Conservation (phyloP, 2,888 invertebrate species). For the Eristalis arbustorum region DNA sequence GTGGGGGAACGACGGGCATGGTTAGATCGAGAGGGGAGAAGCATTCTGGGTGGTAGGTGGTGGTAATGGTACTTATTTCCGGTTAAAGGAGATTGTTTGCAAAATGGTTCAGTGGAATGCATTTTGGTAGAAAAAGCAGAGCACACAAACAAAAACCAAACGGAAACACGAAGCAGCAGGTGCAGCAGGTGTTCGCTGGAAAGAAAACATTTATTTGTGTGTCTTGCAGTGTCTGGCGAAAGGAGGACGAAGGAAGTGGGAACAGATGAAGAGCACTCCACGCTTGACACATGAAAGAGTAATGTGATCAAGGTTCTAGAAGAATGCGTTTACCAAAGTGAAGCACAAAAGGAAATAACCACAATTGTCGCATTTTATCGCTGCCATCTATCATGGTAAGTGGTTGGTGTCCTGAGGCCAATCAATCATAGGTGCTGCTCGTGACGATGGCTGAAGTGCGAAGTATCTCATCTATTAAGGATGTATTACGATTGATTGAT, state of each 20-base stretch:
- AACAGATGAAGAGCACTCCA: constrained; percentile 12
- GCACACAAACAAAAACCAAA: neutral
- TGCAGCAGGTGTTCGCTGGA: constrained; percentile 52
- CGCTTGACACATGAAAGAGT: constrained; percentile 35
- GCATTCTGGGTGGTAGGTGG: neutral
- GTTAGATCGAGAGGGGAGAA: neutral
- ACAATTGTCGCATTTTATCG: constrained; percentile 41
- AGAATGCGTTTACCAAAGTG: constrained; percentile 46
- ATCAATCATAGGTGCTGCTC: constrained; percentile 45
- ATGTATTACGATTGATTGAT: constrained; percentile 48
- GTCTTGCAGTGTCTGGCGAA: neutral
- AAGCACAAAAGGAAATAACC: constrained; percentile 36
- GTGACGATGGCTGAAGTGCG: constrained; percentile 4
- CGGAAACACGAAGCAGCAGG: neutral
- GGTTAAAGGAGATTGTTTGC: constrained; percentile 43
- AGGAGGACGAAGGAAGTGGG: neutral
- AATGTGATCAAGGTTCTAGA: constrained; percentile 34
- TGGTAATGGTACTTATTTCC: constrained; percentile 55
- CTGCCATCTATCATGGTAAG: constrained; percentile 19
- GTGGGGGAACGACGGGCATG: neutral
- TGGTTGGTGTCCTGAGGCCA: constrained; percentile 13
- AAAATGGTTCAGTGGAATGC: constrained; percentile 33
- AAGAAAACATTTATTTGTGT: constrained; percentile 31
- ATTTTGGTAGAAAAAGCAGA: constrained; percentile 12
- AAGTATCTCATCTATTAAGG: constrained; percentile 27